Evolutionary conservation across 2,113 vertebrate species (phyloP).

Genomic region (Rafetus swinhoei): DNA sequence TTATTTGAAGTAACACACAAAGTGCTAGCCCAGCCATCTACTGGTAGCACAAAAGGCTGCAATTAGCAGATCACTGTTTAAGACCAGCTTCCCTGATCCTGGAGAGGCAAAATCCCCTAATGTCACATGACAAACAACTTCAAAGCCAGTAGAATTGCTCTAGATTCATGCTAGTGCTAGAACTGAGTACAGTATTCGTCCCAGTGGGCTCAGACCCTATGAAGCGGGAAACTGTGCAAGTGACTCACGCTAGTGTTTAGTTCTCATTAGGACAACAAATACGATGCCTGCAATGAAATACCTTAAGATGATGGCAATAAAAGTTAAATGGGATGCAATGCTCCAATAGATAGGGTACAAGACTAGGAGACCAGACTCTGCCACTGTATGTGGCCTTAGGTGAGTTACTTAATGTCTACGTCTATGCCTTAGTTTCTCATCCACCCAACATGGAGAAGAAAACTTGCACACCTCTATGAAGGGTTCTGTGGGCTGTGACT

Average conservation of each 20-base stretch:
- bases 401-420: too few species aligned
- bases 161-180: not conserved
- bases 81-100: not conserved
- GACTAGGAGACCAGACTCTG: not conserved
- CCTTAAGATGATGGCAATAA: not conserved
- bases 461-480: not conserved
- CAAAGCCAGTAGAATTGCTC: not conserved
- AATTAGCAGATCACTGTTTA: not conserved
- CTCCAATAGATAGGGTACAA: not conserved
- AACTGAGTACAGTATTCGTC: not conserved
- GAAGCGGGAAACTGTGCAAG: not conserved
- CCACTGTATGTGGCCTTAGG: not conserved
- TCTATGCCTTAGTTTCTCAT: too few species aligned
- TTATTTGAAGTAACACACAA: not conserved
- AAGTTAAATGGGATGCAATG: not conserved
- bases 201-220: not conserved
- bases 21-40: not conserved
- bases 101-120: not conserved
- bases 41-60: not conserved
- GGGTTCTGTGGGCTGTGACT: too few species aligned
- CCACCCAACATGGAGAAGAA: not conserved
- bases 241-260: not conserved
- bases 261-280: not conserved
- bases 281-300: not conserved
- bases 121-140: not conserved